Evolutionary conservation across 2,797 vertebrate species (phyloP).

Genomic region (Telmatherina bonti): DNA sequence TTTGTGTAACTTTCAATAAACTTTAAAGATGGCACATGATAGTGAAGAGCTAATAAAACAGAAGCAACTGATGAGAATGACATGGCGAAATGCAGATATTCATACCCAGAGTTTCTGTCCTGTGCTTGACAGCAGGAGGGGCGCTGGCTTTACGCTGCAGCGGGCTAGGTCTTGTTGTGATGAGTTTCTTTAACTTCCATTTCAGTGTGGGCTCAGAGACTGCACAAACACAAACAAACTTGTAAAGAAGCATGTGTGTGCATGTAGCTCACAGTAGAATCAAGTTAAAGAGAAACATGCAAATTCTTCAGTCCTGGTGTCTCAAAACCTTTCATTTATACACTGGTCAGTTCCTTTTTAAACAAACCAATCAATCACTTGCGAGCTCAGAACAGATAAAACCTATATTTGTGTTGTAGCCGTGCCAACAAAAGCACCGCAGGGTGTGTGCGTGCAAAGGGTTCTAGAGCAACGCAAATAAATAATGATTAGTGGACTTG

Average conservation of each 20-base stretch:
- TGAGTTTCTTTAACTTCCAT: constrained; percentile 88
- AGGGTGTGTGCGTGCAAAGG: constrained; percentile 47
- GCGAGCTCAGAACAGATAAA: constrained; percentile 56
- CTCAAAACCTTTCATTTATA: constrained; percentile 44
- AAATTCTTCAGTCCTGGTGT: constrained; percentile 26
- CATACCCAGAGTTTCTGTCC: constrained; percentile 85
- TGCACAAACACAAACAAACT: constrained; percentile 53
- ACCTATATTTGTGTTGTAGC: constrained; percentile 51
- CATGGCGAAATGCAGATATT: constrained; percentile 16
- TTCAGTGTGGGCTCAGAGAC: constrained; percentile 94
- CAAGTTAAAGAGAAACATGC: constrained; percentile 16
- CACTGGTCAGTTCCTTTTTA: constrained; percentile 46
- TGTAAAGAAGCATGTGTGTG: constrained; percentile 1
- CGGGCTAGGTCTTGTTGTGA: constrained; percentile 88
- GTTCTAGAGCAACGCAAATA: constrained; percentile 58
- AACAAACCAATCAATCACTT: constrained; percentile 67
- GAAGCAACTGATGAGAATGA: constrained; percentile 9
- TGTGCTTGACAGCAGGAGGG: constrained; percentile 85
- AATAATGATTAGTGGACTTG: constrained; percentile 52
- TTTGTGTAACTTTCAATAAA: not conserved
- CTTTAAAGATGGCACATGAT: constrained; percentile 12
- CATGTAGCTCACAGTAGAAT: constrained; percentile 25
- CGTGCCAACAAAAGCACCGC: constrained; percentile 46
- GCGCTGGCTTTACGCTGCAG: constrained; percentile 90
- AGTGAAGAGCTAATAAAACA: constrained; percentile 10